Evolutionary conservation across 2,888 invertebrate genomes (phyloP).

Genomic region (Melolontha melolontha): DNA sequence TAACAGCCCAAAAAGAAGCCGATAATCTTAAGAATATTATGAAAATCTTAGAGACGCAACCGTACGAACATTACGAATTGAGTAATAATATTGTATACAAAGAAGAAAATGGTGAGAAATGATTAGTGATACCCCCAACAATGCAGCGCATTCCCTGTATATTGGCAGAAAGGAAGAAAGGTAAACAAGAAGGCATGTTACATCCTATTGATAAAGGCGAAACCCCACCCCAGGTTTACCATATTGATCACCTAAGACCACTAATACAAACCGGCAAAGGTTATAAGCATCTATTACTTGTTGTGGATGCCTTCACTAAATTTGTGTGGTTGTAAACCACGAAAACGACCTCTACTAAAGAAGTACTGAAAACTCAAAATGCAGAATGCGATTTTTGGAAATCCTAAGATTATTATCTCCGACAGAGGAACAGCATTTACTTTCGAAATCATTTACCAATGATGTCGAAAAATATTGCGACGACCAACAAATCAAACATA

Average conservation of each 20-base stretch:
- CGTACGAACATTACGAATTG: no score
- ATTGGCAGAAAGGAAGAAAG: no score
- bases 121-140: conserved; percentile 49
- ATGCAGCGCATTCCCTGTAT: no score
- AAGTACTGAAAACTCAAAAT: conserved; percentile 50
- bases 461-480: conserved; percentile 42
- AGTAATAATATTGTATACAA: conserved; percentile 47
- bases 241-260: no score
- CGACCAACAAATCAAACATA: conserved; percentile 33
- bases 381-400: conserved; percentile 49
- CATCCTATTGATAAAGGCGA: no score
- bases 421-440: conserved; percentile 51
- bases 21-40: no score
- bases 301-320: conserved; percentile 52
- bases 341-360: conserved; percentile 52
- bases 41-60: no score
- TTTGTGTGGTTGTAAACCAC: conserved; percentile 56
- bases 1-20: no score
- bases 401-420: conserved; percentile 49
- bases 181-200: no score
- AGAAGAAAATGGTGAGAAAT: conserved; percentile 48
- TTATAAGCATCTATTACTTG: conserved; percentile 7
- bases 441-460: no score
- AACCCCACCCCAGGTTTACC: no score
- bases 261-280: no score